Evolutionary conservation across 2,888 invertebrate genomes (phyloP), one percentile per base, ranked within the genome.

Genomic region (Caradrina kadenii): DNA sequence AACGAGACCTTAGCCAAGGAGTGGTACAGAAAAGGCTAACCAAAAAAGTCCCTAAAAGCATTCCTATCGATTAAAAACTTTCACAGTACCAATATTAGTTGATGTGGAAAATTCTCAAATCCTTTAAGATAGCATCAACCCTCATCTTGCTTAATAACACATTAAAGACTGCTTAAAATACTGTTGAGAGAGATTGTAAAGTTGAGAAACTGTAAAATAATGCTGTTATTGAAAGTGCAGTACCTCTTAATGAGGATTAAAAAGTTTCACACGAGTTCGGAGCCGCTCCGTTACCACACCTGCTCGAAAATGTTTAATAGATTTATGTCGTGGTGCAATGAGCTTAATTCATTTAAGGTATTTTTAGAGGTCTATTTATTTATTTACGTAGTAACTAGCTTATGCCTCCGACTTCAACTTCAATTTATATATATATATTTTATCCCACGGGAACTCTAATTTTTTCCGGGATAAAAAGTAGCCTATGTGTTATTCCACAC

Each of bases 171-270:
- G 39, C 19, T 73, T 31, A 56, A 71, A 63, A 26, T 31, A 2
- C n/a, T 31, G 50, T 62, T 50, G 10, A 31, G 26, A 17, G 21
- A 17, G 15, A 58, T 15, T 31, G 1, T 22, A 42, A 52, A 79
- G 22, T 73, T 65, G 19, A 17, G 35, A 13, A 62, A 75, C 53
- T 73, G 35, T 65, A 50, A 75, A 79, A 63, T 79, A 76, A 79
- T 60, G 13, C 52, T 67, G 63, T 76, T 74, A 74, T 73, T 79
- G 67, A 68, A 79, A 79, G 63, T 66, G 79, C 59, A 76, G 74
- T 64, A 26, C 59, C 75, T 64, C 48, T n/a, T 68, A 74, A 79
- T 68, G 63, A 74, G 75, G 75, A 63, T 79, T 79, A 74, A 74
- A 73, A 76, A 74, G 56, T 76, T 68, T 7, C 21, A 19, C 63